Percentiles rank a stretch among this genome's conserved stretches.
phyloP scores from a whole-genome alignment of 2,113 vertebrate genomes.

The Serilophus lunatus region DNA sequence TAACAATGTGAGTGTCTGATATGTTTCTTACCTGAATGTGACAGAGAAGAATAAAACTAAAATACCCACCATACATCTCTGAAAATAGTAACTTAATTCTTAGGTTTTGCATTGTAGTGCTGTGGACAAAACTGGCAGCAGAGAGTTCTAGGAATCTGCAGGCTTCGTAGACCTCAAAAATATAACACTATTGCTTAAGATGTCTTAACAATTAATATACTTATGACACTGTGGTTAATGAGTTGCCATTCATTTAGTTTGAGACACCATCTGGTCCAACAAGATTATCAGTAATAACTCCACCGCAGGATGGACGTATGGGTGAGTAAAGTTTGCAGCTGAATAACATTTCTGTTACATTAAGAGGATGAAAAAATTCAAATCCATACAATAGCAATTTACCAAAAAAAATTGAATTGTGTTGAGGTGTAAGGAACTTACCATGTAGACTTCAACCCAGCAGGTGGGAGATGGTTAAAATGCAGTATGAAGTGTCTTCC shows the following conservation, averaged over 20 bases:
- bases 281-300: conserved; percentile 81
- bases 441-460: not conserved
- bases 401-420: not conserved
- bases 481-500: not conserved
- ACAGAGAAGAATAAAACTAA: not conserved
- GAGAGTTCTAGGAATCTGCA: not conserved
- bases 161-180: not conserved
- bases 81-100: not conserved
- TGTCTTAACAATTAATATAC: not conserved
- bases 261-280: conserved; percentile 49
- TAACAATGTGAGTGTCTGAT: not conserved
- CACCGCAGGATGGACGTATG: conserved; percentile 79
- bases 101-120: not conserved
- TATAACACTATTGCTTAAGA: not conserved
- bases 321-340: conserved; percentile 71
- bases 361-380: not conserved
- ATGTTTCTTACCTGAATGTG: not conserved
- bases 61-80: not conserved
- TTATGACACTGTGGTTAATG: not conserved
- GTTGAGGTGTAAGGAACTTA: not conserved
- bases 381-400: not conserved
- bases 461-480: not conserved
- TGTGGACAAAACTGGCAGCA: not conserved
- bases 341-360: not conserved
- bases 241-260: conserved; percentile 58